Base-by-base conservation (phyloP, 2,888 invertebrate genomes). In the Stomorhina lunata region DNA sequence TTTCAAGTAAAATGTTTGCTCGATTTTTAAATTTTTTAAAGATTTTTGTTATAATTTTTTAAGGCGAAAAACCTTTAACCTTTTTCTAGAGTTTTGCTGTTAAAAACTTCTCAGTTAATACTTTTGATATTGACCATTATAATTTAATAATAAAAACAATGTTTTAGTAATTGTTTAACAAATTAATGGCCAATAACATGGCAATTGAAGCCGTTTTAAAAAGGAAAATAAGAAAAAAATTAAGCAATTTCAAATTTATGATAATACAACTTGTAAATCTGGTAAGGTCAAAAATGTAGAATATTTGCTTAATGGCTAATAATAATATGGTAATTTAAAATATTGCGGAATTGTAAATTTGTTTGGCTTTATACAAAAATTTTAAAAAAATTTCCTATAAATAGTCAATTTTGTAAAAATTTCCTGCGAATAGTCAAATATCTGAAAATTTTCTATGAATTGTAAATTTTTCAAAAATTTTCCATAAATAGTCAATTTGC, bases 111-210 rank as follows among this genome's bases (percentile, higher is more conserved):
- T 55, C 37, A n/a, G 69, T 73, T 71, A 75, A 82, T 63, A 48
- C 57, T 79, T 57, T 75, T 79, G 81, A 79, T 82, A 82, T 82
- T 82, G 81, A 82, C 81, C 81, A 82, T 82, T 79, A 72, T 77
- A 77, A 68, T 68, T 79, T 79, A 79, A 66, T 79, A 79, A 72
- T 72, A 66, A 48, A 20, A 55, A 40, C 72, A 72, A 65, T 59
- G 57, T 79, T 79, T 72, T 72, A 59, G 57, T 72, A 79, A 72
- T 72, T 79, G 71, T 79, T 72, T 65, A 72, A 72, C 72, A 72
- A 72, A 72, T 72, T 79, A 69, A 32, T 50, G 29, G 68, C 43
- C 29, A 61, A 65, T 32, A 78, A 71, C 45, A 71, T 37, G 34
- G 27, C 5, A 57, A 53, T 71, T 63, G 12, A 71, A 65, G 27